Base-by-base conservation (phyloP, 2,888 invertebrate genomes). In the Oeneis ivallda region DNA sequence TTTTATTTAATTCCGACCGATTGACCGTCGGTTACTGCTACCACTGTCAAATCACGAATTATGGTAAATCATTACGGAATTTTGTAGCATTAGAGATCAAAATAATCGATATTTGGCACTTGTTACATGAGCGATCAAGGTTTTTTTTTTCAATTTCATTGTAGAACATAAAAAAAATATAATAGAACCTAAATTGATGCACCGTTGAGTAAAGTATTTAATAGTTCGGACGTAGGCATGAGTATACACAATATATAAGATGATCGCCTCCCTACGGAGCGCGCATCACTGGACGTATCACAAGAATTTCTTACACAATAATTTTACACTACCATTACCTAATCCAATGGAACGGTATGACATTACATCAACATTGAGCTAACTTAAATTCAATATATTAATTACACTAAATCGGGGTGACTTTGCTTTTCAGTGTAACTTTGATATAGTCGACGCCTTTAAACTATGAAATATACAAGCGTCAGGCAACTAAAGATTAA, bases 331-430 rank as follows among this genome's bases (percentile, higher is more conserved):
- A 90, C 85, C 85, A 85, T 81, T 86, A 87, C 87, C 87, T 90
- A 85, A 87, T 84, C 84, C 85, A 88, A 89, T 90, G 90, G 91
- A 91, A 90, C 92, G 90, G 90, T 87, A 85, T 82, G 73, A 84
- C 85, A 86, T 87, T 84, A 87, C 85, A 88, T 83, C 77, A 81
- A 89, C 84, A 89, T 92, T 92, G 92, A 92, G 92, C 92, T 92
- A 90, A 84, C 89, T 92, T 91, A 91, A 83, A 84, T 81, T 83
- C 83, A 86, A 89, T 89, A 89, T 87, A 89, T 89, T 87, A 86
- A 82, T 83, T 79, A 83, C 78, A 41, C 41, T 56, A 56, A 41
- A 56, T 56, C 56, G 2, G 13, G 19, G 39, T 19, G 7, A 56
- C 39, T 41, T 56, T 56, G 19, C 17, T 56, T 39, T 41, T 41